Percentiles rank a stretch among this genome's conserved stretches.
Conservation (phyloP, 1,140 invertebrate species). For the Lanistes nyassanus region DNA sequence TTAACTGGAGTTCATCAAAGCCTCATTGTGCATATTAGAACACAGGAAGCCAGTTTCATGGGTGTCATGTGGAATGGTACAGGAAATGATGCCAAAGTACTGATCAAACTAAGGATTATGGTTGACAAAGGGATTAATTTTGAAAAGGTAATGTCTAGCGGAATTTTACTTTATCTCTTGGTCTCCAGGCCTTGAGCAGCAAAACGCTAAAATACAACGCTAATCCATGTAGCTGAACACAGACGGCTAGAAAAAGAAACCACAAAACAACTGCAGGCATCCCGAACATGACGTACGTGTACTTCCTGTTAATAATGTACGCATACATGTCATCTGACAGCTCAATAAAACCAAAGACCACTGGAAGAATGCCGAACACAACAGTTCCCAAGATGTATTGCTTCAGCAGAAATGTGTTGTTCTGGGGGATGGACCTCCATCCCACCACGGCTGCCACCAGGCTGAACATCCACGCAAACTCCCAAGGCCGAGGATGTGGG, state of each 20-base stretch:
- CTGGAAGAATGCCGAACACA: conserved; percentile 81
- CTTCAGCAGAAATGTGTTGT: conserved; percentile 81
- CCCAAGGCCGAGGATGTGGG: conserved; percentile 74
- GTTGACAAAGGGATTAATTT: too few relatives aligned
- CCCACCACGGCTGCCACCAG: conserved; percentile 86
- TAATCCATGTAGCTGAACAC: conserved; percentile 91
- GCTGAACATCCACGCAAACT: conserved; percentile 92
- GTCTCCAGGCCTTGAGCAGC: conserved; percentile 86
- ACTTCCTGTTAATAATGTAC: conserved; percentile 80
- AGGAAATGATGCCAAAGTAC: too few relatives aligned
- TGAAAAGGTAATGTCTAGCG: neutral
- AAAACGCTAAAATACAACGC: conserved; percentile 90
- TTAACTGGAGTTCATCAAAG: too few relatives aligned
- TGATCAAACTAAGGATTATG: too few relatives aligned
- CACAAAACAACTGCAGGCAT: conserved; percentile 92
- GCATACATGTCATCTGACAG: conserved; percentile 87
- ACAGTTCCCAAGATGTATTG: conserved; percentile 85
- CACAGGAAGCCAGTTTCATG: too few relatives aligned
- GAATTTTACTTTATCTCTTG: conserved; percentile 40
- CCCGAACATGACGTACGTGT: conserved; percentile 66
- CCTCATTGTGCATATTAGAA: too few relatives aligned
- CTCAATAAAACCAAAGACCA: conserved; percentile 83
- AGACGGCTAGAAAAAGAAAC: conserved; percentile 91
- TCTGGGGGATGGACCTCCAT: conserved; percentile 85
- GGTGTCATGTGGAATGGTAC: too few relatives aligned